Percentiles rank a stretch among this genome's conserved stretches.
These are phyloP conservation scores for Bellardia pandia DNA, from an alignment of 2,888 invertebrate species.

Conservation along the genomic window DNA sequence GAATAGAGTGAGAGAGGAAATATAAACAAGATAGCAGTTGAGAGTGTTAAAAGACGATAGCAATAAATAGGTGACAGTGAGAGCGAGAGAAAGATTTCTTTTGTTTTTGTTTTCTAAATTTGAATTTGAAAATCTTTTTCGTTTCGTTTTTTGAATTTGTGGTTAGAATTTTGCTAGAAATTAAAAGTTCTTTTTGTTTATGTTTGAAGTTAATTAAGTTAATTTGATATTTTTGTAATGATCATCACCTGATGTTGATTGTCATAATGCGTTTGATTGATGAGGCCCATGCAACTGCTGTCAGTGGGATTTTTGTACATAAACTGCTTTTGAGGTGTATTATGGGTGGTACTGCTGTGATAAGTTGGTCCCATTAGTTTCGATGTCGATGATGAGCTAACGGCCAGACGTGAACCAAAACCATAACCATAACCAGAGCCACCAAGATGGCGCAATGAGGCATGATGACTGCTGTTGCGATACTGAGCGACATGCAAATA, in stretches of 20 bases:
- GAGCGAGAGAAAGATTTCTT: slow-evolving; percentile 49
- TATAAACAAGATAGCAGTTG: slow-evolving; percentile 62
- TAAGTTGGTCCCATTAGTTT: slow-evolving; percentile 71
- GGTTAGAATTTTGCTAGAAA: slow-evolving; percentile 29
- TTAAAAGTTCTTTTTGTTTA: slow-evolving; percentile 44
- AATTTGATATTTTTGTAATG: not conserved
- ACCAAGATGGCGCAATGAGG: slow-evolving; percentile 83
- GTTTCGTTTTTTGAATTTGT: slow-evolving; percentile 24
- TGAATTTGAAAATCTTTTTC: slow-evolving; percentile 27
- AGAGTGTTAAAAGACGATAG: slow-evolving; percentile 47
- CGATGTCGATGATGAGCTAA: slow-evolving; percentile 68
- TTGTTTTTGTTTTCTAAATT: slow-evolving; percentile 21
- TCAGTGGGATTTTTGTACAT: slow-evolving; percentile 57
- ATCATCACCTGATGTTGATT: slow-evolving; percentile 82
- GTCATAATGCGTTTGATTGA: slow-evolving; percentile 75
- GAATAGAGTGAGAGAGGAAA: slow-evolving; percentile 11
- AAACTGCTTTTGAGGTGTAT: slow-evolving; percentile 72
- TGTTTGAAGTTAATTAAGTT: slow-evolving; percentile 8
- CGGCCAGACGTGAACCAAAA: slow-evolving; percentile 75
- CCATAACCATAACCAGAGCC: slow-evolving; percentile 80
- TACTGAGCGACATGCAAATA: slow-evolving; percentile 49
- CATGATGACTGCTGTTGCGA: slow-evolving; percentile 76
- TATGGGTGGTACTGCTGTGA: slow-evolving; percentile 71
- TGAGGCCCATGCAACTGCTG: slow-evolving; percentile 67
- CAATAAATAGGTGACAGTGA: slow-evolving; percentile 31